Base-by-base conservation (phyloP, 2,113 vertebrate species). In the Zootoca vivipara region DNA sequence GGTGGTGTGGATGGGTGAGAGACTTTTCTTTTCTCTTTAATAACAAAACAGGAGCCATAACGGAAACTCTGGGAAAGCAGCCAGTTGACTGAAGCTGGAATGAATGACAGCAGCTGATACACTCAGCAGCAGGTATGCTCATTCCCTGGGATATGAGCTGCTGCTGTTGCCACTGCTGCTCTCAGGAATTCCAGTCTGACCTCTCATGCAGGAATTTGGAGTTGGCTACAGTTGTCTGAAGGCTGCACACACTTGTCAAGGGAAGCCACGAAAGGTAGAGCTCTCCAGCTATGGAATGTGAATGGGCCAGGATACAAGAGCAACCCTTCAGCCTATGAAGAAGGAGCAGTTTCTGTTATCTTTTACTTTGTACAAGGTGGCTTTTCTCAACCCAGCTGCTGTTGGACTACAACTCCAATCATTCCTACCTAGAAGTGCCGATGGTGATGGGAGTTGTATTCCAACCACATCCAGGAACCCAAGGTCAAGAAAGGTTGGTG, bases 21-120 rank as follows among this genome's bases (percentile, higher is more conserved):
- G 15, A 15, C 22, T 62, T 62, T 62, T 20, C 18, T 62, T 52
- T 12, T 52, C 15, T 12, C 40, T 20, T 52, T 52, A 46, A 58
- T 40, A 88, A 70, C 65, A 72, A 89, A 88, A 81, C 69, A 75
- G 52, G 38, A 89, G 56, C 40, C 30, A 30, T 80, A 73, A 67
- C 7, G 46, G 69, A 74, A 89, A 85, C n/a, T 46, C 22, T 10
- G n/a, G 88, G 77, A 73, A 67, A 74, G 30, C 18, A 73, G 83
- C 83, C 77, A 85, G 24, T 28, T 72, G 67, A 81, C 3, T 85
- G 56, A 85, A 89, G 75, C 24, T 35, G n/a, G 38, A 74, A 82
- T 79, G 33, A 89, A 58, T 79, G 64, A 26, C 46, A 72, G 46
- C 65, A 85, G 75, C 65, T 89, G 87, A 75, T 87, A 75, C 52